Evolutionary conservation across 1,140 invertebrate genomes (phyloP).

Genomic region (Cydia pomonella): DNA sequence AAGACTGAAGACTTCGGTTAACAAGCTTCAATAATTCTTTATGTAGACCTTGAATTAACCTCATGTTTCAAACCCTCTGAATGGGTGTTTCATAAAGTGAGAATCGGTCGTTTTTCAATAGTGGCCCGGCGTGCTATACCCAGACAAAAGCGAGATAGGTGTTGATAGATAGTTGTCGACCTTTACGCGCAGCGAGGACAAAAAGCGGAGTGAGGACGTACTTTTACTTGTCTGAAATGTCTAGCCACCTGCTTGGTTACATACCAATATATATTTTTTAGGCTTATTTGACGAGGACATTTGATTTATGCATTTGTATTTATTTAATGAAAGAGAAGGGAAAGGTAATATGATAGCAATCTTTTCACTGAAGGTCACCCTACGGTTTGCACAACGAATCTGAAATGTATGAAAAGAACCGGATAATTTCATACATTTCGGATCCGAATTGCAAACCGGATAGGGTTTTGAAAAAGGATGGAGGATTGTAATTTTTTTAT

Average conservation of each 20-base stretch:
- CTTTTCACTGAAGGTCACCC: no score
- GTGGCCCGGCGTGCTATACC: slow-evolving; percentile 50
- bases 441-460: no score
- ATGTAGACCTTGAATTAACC: background rate
- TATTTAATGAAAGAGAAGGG: background rate
- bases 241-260: slow-evolving; percentile 16
- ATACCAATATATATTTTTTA: background rate
- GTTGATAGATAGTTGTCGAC: slow-evolving; percentile 68
- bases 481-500: no score
- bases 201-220: slow-evolving; percentile 51
- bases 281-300: background rate
- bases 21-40: background rate
- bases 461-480: no score
- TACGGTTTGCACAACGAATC: no score
- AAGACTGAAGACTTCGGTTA: background rate
- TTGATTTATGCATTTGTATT: background rate
- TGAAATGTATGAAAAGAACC: no score
- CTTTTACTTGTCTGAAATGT: slow-evolving; percentile 44
- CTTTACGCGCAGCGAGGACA: slow-evolving; percentile 65
- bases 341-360: no score
- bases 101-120: slow-evolving; percentile 34
- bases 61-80: slow-evolving; percentile 14
- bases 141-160: slow-evolving; percentile 59
- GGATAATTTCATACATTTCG: no score
- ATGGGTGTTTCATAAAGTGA: slow-evolving; percentile 33